Percentiles rank a stretch among this genome's conserved stretches.
Conservation (phyloP, 2,888 invertebrate genomes). For the Nudaria mundana region DNA sequence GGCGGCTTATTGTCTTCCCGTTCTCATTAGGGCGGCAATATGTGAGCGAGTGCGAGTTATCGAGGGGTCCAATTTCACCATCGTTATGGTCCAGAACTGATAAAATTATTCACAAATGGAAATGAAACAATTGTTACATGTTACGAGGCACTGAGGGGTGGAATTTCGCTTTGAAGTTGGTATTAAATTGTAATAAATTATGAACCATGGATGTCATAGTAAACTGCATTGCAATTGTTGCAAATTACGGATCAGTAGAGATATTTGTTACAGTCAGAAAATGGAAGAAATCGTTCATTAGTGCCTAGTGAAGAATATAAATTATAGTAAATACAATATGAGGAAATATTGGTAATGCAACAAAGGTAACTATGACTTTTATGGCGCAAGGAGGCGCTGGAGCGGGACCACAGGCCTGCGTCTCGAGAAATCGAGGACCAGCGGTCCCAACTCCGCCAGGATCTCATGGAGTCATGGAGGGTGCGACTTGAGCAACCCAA, state of each 20-base stretch:
- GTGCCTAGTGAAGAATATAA: too few relatives aligned
- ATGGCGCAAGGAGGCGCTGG: too few relatives aligned
- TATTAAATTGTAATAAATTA: conserved; percentile 9
- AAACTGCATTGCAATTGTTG: conserved; percentile 8
- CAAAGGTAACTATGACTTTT: too few relatives aligned
- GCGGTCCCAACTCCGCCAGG: too few relatives aligned
- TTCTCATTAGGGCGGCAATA: conserved; percentile 23
- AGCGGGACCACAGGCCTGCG: too few relatives aligned
- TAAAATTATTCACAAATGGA: conserved; percentile 29
- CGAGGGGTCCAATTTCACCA: conserved; percentile 18
- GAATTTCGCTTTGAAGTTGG: conserved; percentile 13
- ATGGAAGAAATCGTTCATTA: not conserved
- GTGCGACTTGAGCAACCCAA: too few relatives aligned
- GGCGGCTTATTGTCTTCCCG: conserved; percentile 4
- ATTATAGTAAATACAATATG: not conserved
- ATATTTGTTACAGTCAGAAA: not conserved
- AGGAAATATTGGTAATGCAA: not conserved
- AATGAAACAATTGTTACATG: conserved; percentile 28
- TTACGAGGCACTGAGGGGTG: conserved; percentile 21
- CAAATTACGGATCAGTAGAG: conserved; percentile 1
- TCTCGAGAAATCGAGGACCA: too few relatives aligned
- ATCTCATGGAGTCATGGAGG: too few relatives aligned
- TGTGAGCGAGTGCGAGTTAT: conserved; percentile 18
- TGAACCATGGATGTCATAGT: conserved; percentile 8
- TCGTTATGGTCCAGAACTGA: conserved; percentile 10